Evolutionary conservation across 2,888 invertebrate species (phyloP).

Genomic region (Dryomyza anilis): DNA sequence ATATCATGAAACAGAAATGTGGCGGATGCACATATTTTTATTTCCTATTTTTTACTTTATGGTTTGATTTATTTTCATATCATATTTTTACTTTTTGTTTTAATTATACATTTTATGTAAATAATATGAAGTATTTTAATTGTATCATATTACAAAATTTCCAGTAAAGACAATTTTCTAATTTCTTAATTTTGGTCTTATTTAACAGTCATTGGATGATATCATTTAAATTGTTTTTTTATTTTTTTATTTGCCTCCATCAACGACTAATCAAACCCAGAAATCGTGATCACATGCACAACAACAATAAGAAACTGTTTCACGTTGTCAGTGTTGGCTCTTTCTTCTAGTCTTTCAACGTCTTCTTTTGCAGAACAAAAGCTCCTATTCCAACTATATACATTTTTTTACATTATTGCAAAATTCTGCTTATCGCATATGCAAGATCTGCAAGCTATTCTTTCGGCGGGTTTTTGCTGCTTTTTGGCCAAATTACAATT

Average conservation of each 20-base stretch:
- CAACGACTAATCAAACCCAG: constrained; percentile 24
- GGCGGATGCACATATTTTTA: too few relatives aligned
- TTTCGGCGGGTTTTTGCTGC: background rate
- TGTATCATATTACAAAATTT: too few relatives aligned
- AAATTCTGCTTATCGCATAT: constrained; percentile 30
- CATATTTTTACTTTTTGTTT: too few relatives aligned
- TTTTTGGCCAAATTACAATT: constrained; percentile 9
- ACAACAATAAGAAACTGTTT: background rate
- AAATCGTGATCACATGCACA: constrained; percentile 24
- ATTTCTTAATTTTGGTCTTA: constrained; percentile 15
- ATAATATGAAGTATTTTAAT: too few relatives aligned
- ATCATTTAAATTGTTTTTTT: background rate
- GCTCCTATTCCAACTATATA: background rate
- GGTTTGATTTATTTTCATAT: too few relatives aligned
- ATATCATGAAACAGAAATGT: too few relatives aligned
- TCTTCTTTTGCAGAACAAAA: constrained; percentile 1
- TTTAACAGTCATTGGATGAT: constrained; percentile 1
- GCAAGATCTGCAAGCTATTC: constrained; percentile 26
- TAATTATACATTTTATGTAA: too few relatives aligned
- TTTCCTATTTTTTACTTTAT: too few relatives aligned
- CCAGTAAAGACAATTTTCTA: constrained; percentile 1
- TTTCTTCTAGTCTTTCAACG: background rate
- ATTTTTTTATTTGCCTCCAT: constrained; percentile 18
- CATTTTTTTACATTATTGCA: constrained; percentile 7
- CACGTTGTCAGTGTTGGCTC: background rate